A percentile compares a stretch with the other conserved stretches of the same genome.
Evolutionary conservation across 2,797 vertebrate genomes (phyloP).

Genomic region (Pogoniulus pusillus): DNA sequence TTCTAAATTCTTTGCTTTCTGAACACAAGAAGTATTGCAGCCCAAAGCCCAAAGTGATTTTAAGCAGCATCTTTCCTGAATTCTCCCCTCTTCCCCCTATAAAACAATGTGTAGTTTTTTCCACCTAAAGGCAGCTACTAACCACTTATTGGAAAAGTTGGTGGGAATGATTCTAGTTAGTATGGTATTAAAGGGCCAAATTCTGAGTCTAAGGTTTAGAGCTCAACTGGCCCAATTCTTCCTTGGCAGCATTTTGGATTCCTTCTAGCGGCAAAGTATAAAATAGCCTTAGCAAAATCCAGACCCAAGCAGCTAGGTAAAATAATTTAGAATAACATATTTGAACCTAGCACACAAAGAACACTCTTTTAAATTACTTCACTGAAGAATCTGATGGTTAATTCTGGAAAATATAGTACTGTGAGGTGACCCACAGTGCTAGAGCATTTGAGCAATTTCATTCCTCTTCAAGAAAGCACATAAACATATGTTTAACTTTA

Average conservation of each 20-base stretch:
- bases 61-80: background rate
- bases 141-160: background rate
- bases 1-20: background rate
- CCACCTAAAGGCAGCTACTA: background rate
- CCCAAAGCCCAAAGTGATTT: background rate
- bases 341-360: background rate
- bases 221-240: background rate
- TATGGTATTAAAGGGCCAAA: background rate
- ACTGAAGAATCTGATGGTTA: background rate
- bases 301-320: background rate
- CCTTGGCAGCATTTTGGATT: background rate
- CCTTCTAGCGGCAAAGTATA: background rate
- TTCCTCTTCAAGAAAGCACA: slow-evolving; percentile 24
- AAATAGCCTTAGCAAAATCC: background rate
- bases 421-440: background rate
- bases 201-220: background rate
- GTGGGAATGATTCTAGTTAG: background rate
- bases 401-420: background rate
- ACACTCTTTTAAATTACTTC: background rate
- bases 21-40: background rate
- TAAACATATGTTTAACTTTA: slow-evolving; percentile 51
- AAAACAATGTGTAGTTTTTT: background rate
- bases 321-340: background rate
- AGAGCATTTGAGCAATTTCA: background rate
- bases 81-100: background rate